Evolutionary conservation across 2,113 vertebrate genomes (phyloP), one percentile per base, ranked within the genome.

Genomic region (Excalfactoria chinensis): DNA sequence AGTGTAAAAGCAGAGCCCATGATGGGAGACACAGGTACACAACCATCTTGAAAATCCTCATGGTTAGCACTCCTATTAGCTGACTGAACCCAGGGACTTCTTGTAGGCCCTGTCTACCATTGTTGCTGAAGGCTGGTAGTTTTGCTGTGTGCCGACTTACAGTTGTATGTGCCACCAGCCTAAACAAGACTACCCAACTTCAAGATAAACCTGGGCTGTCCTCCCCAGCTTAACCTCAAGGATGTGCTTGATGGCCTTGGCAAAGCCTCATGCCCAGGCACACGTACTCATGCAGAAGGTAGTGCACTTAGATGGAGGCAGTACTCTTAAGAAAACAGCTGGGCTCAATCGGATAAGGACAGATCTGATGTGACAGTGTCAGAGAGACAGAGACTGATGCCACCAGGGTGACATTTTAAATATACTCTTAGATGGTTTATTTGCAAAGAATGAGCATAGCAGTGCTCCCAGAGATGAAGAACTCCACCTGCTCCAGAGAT

Each of bases 401-500:
- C 6, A 2, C 49, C 35, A 35, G 34, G 63, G 46, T 92, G 86
- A 73, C 69, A 84, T 92, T 89, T 95, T 40, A 93, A 93, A 86
- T 80, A 83, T 13, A 87, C 11, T 79, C 37, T 77, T 89, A 55
- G 9, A 72, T 2, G 7, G 37, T 74, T 94, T 95, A 80, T 93
- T 96, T 92, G 75, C 71, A 70, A 92, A 91, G 91, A 94, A 94
- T 0, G 75, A 96, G 77, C 84, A 94, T 92, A 95, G 91, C 60
- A 26, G 37, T 60, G 59, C 91, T 96, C 60, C 56, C 63, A 83
- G 87, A 93, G 89, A 89, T 0, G 69, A 85, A 87, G 94, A 96
- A 86, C 68, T 93, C 93, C 94, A 96, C 93, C 95, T 95, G 94
- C 93, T 94, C 82, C 88, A 68, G 93, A 85, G 56, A 91, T 86